Evolutionary conservation across 2,888 invertebrate genomes (phyloP), one percentile per base, ranked within the genome.

Genomic region (Anoplius nigerrimus): DNA sequence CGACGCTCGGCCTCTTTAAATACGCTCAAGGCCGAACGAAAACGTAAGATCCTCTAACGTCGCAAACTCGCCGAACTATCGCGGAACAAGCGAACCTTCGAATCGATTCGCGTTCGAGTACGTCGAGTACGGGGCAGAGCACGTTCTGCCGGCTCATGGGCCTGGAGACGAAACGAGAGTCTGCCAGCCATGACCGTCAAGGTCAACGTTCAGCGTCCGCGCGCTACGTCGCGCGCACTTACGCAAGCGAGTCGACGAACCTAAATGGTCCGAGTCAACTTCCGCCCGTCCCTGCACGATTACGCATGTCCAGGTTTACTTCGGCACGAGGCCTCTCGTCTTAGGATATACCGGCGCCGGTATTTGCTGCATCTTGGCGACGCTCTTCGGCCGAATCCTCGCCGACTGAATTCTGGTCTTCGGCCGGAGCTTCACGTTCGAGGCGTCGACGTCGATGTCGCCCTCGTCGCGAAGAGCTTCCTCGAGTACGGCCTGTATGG

Each of bases 401-500:
- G 85, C 82, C n/a, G 86, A 86, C 67, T 84, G 87, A 11, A 86
- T 72, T 21, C 88, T 83, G 8, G 85, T 74, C 55, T 84, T 87
- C 0, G 79, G 78, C 66, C 83, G 79, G 2, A 85, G 74, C 54
- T 82, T 83, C 0, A 80, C 86, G 64, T 79, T 86, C 1, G 88
- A 87, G 8, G 88, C 88, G 62, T 88, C 88, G 2, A 88, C 88
- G 62, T 88, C 88, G 48, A 88, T 88, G 56, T 88, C 88, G 0
- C 88, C 88, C 66, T 88, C 88, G 63, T 88, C 88, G 16, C 88
- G 78, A 21, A 88, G 72, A 15, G 88, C 88, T 66, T 88, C 87
- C 61, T 89, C 88, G 8, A 89, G 83, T 16, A 87, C 88, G 1
- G 88, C 94, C 84, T 93, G 93, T 69, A 94, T 92, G 66, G 92